Evolutionary conservation across 2,113 vertebrate genomes (phyloP).

Genomic region (Odontophorus gujanensis): DNA sequence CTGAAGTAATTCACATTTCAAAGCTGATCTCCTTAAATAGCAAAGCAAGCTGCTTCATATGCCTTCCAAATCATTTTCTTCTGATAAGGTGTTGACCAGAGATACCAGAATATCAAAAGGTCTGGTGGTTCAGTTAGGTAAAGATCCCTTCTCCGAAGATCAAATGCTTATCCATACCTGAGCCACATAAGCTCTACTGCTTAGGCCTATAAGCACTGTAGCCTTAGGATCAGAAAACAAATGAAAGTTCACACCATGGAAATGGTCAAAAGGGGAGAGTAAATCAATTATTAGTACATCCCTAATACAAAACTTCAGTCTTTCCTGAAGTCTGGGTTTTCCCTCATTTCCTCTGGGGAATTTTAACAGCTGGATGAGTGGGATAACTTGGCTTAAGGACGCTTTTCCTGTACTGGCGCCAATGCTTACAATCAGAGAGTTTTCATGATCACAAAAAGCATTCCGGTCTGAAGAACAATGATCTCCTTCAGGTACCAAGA

Average conservation of each 20-base stretch:
- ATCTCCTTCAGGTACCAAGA: constrained; percentile 47
- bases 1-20: not conserved
- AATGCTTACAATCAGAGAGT: constrained; percentile 49
- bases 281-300: constrained; percentile 55
- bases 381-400: constrained; percentile 61
- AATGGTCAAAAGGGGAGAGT: constrained; percentile 26
- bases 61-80: not conserved
- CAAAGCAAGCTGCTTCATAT: not conserved
- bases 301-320: constrained; percentile 4
- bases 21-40: not conserved
- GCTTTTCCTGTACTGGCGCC: constrained; percentile 55
- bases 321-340: constrained; percentile 50
- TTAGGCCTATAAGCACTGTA: not conserved
- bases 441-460: not conserved
- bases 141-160: not conserved
- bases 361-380: constrained; percentile 62
- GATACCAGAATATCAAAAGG: not conserved
- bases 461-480: constrained; percentile 31
- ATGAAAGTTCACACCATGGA: not conserved
- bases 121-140: not conserved
- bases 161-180: not conserved
- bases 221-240: not conserved
- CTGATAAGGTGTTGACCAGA: not conserved
- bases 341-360: constrained; percentile 52
- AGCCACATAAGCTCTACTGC: not conserved